Conservation (phyloP, 23 tunicate species). For the Styela plicata region DNA sequence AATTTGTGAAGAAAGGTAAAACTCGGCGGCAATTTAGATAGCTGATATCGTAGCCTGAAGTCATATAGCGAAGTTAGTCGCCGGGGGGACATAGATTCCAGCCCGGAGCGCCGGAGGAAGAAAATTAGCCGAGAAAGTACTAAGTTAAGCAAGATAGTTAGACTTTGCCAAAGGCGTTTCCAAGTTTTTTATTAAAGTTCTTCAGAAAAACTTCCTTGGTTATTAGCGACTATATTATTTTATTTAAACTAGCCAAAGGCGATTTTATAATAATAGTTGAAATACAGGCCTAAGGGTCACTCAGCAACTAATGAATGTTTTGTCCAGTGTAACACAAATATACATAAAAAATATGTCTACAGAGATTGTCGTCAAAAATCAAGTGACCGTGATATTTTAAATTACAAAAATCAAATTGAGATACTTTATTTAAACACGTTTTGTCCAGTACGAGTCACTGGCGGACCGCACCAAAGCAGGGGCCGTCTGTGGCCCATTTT, state of each 20-base stretch:
- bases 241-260: conserved; percentile 22
- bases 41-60: conserved; percentile 34
- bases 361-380: too few relatives aligned
- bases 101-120: conserved; percentile 17
- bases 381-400: too few relatives aligned
- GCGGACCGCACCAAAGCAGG: too few relatives aligned
- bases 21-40: conserved; percentile 24
- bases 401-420: too few relatives aligned
- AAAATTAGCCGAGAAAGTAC: conserved; percentile 1
- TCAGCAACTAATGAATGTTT: background rate
- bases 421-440: too few relatives aligned
- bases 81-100: conserved; percentile 19
- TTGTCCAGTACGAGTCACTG: too few relatives aligned
- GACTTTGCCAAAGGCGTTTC: conserved; percentile 26
- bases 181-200: conserved; percentile 22
- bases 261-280: background rate
- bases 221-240: conserved; percentile 23
- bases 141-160: conserved; percentile 10
- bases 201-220: conserved; percentile 6
- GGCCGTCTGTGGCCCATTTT: too few relatives aligned
- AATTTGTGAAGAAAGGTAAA: background rate
- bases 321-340: background rate
- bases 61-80: conserved; percentile 18
- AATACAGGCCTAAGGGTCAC: background rate
- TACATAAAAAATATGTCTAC: too few relatives aligned